Conservation (phyloP, 2,888 invertebrate genomes). For the Anarsia innoxiella region DNA sequence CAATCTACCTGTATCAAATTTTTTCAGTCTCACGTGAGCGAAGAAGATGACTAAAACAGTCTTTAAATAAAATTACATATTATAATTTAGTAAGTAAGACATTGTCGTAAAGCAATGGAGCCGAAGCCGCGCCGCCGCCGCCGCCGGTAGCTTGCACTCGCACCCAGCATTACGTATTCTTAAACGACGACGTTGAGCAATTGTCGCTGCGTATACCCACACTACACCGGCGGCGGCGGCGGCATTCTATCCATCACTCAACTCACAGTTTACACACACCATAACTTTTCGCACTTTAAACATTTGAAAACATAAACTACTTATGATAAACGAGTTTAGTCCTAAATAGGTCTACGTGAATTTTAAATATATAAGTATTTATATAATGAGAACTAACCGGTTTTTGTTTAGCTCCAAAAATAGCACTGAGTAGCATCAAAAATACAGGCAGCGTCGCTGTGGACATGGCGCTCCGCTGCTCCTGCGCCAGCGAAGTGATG, state of each 20-base stretch:
- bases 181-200: constrained; percentile 55
- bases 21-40: too few species aligned
- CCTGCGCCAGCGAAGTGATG: constrained; percentile 21
- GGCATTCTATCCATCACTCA: constrained; percentile 50
- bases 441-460: constrained; percentile 38
- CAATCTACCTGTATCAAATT: too few species aligned
- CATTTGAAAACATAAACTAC: too few species aligned
- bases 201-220: constrained; percentile 26
- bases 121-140: constrained; percentile 17
- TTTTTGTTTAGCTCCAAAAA: constrained; percentile 43
- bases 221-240: constrained; percentile 29
- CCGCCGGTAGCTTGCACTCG: constrained; percentile 13
- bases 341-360: too few species aligned
- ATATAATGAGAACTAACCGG: constrained; percentile 38
- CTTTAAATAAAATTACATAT: too few species aligned
- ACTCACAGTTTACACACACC: constrained; percentile 32
- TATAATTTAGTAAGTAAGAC: too few species aligned
- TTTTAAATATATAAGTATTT: neutral
- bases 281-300: too few species aligned
- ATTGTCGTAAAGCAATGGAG: constrained; percentile 31
- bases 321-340: too few species aligned
- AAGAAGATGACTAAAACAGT: too few species aligned
- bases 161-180: constrained; percentile 47
- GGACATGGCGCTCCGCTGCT: constrained; percentile 46
- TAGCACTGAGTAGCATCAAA: constrained; percentile 33